A percentile compares a stretch with the other conserved stretches of the same genome.
Conservation (phyloP, 2,113 vertebrate species). For the Lasiurus borealis region DNA sequence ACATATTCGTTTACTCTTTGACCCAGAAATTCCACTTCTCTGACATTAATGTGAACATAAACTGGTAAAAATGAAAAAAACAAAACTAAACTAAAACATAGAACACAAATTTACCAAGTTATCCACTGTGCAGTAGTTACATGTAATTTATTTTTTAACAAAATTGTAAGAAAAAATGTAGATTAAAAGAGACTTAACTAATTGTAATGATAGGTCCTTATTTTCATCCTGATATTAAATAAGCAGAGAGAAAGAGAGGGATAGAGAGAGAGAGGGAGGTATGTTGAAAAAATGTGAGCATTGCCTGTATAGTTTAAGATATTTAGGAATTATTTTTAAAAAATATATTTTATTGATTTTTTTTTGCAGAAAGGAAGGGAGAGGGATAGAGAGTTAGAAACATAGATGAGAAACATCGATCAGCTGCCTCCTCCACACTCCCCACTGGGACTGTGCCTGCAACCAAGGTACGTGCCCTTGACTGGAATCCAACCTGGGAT, state of each 20-base stretch:
- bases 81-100: neutral
- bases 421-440: too few species aligned
- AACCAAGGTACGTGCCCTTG: too few species aligned
- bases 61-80: neutral
- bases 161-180: neutral
- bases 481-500: too few species aligned
- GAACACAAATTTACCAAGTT: neutral
- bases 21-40: neutral
- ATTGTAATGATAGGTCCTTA: neutral
- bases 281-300: neutral
- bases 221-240: neutral
- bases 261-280: neutral
- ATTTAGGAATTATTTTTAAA: neutral
- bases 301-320: neutral
- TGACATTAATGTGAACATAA: neutral
- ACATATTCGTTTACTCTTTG: neutral
- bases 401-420: too few species aligned
- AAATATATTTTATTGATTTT: too few species aligned
- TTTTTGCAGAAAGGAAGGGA: too few species aligned
- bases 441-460: too few species aligned
- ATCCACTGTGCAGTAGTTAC: neutral
- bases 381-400: too few species aligned
- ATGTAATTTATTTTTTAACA: neutral
- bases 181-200: neutral
- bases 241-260: neutral